Base-by-base conservation (phyloP, 2,113 vertebrate genomes). In the Cardinalis cardinalis region DNA sequence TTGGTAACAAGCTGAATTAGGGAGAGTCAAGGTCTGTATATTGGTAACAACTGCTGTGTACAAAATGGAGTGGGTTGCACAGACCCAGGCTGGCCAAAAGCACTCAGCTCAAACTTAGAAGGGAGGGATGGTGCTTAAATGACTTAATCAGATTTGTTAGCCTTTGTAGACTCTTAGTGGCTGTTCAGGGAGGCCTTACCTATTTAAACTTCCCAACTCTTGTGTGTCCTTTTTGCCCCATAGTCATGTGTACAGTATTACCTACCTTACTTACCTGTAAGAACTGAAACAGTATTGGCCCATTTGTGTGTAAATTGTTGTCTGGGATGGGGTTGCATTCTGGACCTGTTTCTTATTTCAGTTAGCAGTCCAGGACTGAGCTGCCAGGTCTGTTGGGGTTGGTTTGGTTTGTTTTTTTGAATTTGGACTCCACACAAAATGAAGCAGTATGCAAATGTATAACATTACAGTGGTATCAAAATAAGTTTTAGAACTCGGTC, bases 71-170 rank as follows among this genome's bases (percentile, higher is more conserved):
- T 12, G 38, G 4, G 4, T 87, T 78, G 40, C 52, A 26, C 10
- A 56, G 60, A 56, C 69, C 13, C 34, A 38, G 61, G 55, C 43
- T 59, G 65, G 28, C 60, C 86, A 72, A 81, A 92, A 85, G 36
- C 49, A 78, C 32, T 66, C 14, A 31, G 40, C 60, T 91, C 44
- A 59, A 79, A 84, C 26, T 68, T 69, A 24, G 41, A 78, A 81
- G 65, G 55, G 52, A 75, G 48, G 41, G 41, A 65, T 81, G 0
- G 0, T 48, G 28, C 58, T 91, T 91, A 89, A 92, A 55, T 61
- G 18, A 61, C 51, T 80, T 93, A 80, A 92, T 94, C 63, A 90
- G 89, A 89, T 94, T 94, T 93, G 41, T 87, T 90, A 76, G 75
- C 64, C 48, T 63, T 87, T 68, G 32, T 65, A 48, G 59, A 52